Conservation (phyloP, 2,113 vertebrate species). For the Elgaria multicarinata region DNA sequence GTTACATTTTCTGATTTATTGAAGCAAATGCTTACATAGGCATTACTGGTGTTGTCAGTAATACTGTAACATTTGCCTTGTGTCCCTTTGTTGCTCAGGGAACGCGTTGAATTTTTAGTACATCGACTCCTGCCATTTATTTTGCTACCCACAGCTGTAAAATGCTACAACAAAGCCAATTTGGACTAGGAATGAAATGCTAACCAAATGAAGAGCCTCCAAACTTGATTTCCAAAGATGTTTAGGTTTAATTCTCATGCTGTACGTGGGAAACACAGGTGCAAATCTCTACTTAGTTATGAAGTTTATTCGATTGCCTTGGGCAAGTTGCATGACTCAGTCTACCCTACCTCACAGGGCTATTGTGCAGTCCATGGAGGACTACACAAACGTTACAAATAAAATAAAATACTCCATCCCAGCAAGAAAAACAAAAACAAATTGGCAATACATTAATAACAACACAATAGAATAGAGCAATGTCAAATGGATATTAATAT, state of each 20-base stretch:
- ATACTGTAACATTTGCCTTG: slow-evolving; percentile 77
- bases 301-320: neutral
- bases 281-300: neutral
- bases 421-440: neutral
- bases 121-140: slow-evolving; percentile 73
- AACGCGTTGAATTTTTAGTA: slow-evolving; percentile 68
- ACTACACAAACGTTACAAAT: neutral
- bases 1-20: slow-evolving; percentile 63
- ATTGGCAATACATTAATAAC: neutral
- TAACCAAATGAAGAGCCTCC: slow-evolving; percentile 55
- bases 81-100: slow-evolving; percentile 73
- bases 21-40: slow-evolving; percentile 70
- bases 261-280: slow-evolving; percentile 17
- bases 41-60: slow-evolving; percentile 65
- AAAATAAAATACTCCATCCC: neutral
- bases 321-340: neutral
- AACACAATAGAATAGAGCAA: neutral
- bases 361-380: neutral
- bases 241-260: slow-evolving; percentile 24
- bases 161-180: slow-evolving; percentile 61
- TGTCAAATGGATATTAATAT: neutral
- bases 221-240: slow-evolving; percentile 55
- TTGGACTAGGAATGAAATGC: slow-evolving; percentile 66
- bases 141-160: slow-evolving; percentile 72
- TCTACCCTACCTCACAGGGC: neutral